Base-by-base conservation (phyloP, 2,113 vertebrate genomes). In the Elgaria multicarinata region DNA sequence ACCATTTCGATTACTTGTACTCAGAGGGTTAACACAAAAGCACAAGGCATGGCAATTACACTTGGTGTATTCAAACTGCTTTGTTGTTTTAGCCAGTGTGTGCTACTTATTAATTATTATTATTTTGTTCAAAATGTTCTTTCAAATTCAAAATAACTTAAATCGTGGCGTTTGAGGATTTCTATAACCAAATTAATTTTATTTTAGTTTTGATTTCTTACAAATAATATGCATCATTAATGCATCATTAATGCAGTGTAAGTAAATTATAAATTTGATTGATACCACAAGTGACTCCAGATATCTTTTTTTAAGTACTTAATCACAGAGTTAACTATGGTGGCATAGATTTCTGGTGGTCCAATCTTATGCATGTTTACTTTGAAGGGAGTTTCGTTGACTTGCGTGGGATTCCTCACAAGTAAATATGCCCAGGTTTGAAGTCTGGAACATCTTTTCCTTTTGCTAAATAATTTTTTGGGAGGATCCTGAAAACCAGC, bases 121-220 rank as follows among this genome's bases (percentile, higher is more conserved):
- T 62, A 96, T 94, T 66, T 58, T 44, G 36, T 36, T 69, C 94
- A 93, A 67, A 91, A 96, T 95, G 95, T 95, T 96, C 93, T 78
- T 89, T 97, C 87, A 95, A 96, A 93, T 96, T 96, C 94, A 93
- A 96, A 94, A 96, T 93, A 95, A 94, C 93, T 96, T 95, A 94
- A 95, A 94, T 97, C 95, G 95, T 97, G 95, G 95, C 96, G 95
- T 97, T 96, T 93, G 96, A 95, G 92, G 86, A 95, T 97, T 97
- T 97, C 96, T 96, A 95, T 96, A 97, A 96, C 94, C 96, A 97
- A 97, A 97, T 95, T 91, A 85, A 95, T 96, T 92, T 96, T 95
- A 95, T 96, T 97, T 96, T 96, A 95, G 93, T 93, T 96, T 76
- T 95, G 91, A 92, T 75, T 96, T 96, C 94, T 94, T 83, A 95